These are phyloP conservation scores for Lysandra bellargus DNA, from an alignment of 2,888 invertebrate genomes.

Conservation along the genomic window DNA sequence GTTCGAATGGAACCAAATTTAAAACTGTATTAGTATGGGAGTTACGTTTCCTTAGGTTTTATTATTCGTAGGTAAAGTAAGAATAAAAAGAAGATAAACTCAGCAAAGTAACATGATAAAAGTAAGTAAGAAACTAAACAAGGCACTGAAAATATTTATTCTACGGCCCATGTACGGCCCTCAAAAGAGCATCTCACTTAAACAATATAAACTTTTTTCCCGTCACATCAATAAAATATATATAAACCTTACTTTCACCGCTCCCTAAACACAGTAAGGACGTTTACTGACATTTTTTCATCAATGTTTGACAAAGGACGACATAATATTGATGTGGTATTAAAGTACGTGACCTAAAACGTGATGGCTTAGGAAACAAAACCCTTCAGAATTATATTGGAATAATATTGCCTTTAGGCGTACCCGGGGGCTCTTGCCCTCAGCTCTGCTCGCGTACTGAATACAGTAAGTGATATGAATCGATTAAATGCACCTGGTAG, in stretches of 20 bases:
- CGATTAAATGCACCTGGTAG: no score
- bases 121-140: not conserved
- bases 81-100: no score
- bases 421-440: not conserved
- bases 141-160: not conserved
- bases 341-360: slow-evolving; percentile 27
- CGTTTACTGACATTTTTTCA: slow-evolving; percentile 6
- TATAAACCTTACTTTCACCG: not conserved
- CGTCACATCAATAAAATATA: not conserved
- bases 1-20: no score
- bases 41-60: no score
- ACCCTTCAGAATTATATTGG: not conserved
- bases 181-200: not conserved
- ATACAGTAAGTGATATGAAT: no score
- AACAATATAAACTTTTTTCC: not conserved
- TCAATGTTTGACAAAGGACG: slow-evolving; percentile 23
- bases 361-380: not conserved
- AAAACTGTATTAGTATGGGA: no score
- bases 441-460: not conserved
- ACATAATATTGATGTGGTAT: slow-evolving; percentile 16
- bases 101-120: no score
- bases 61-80: no score
- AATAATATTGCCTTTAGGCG: not conserved
- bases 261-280: slow-evolving; percentile 1
- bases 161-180: not conserved